phyloP scores from a whole-genome alignment of 2,797 vertebrate genomes.

The Rhincodon typus region DNA sequence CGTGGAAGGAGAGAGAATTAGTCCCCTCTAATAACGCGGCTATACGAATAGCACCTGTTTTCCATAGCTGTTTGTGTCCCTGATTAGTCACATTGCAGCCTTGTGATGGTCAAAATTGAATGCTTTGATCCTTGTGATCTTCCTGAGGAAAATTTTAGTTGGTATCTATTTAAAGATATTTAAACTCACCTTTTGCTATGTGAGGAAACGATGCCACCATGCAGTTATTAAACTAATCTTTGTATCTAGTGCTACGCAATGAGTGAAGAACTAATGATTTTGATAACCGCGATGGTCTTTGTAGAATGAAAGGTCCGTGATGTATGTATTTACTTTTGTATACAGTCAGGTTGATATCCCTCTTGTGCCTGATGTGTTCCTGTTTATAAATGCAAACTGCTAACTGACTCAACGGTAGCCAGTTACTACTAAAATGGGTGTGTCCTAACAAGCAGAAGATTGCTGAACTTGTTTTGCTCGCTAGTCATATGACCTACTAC shows the following conservation, averaged over 20 bases:
- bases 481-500: not conserved
- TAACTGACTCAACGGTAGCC: not conserved
- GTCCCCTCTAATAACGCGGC: not conserved
- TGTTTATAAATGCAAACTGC: not conserved
- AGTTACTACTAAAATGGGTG: not conserved
- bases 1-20: too few species aligned
- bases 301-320: not conserved
- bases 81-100: slow-evolving; percentile 61
- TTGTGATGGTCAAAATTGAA: slow-evolving; percentile 59
- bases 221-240: not conserved
- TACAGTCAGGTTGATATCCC: not conserved
- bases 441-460: not conserved
- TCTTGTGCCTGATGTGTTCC: not conserved
- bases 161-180: slow-evolving; percentile 55
- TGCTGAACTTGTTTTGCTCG: slow-evolving; percentile 6
- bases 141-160: slow-evolving; percentile 57
- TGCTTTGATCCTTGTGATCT: slow-evolving; percentile 53
- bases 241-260: not conserved
- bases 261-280: not conserved
- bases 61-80: slow-evolving; percentile 60
- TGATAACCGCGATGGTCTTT: not conserved
- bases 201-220: not conserved
- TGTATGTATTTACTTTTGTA: not conserved
- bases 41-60: slow-evolving; percentile 64
- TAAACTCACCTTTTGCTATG: not conserved